These are phyloP conservation scores for Stratiomys singularior DNA, from an alignment of 2,888 invertebrate species.

Conservation along the genomic window DNA sequence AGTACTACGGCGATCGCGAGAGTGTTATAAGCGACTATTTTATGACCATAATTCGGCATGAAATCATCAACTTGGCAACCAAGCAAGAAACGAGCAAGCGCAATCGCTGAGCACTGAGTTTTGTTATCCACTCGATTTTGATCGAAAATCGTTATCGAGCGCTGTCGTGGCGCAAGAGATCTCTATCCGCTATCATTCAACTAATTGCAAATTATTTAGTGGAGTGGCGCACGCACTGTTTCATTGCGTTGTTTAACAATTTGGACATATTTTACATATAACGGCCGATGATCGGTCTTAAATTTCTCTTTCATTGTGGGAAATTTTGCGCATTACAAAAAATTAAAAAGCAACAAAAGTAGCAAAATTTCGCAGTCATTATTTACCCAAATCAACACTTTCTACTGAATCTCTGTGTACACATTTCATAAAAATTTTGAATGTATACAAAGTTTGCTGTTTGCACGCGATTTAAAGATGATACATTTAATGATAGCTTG, in stretches of 20 bases:
- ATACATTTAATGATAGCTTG: background rate
- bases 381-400: background rate
- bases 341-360: background rate
- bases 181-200: background rate
- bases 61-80: constrained; percentile 27
- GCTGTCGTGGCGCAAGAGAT: constrained; percentile 21
- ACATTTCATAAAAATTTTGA: background rate
- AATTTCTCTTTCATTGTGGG: constrained; percentile 1
- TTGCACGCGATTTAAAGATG: background rate
- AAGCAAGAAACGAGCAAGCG: background rate
- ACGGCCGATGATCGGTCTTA: background rate
- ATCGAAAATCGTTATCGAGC: constrained; percentile 6
- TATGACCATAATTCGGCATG: background rate
- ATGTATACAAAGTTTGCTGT: background rate
- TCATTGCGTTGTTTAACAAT: background rate
- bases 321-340: background rate
- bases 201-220: background rate
- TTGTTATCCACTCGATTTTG: constrained; percentile 21
- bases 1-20: background rate
- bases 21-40: background rate
- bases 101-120: background rate
- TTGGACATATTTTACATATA: background rate
- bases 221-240: background rate
- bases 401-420: background rate
- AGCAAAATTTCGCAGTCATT: background rate